A percentile compares a stretch with the other conserved stretches of the same genome.
These are phyloP conservation scores for Rattus rattus DNA, from an alignment of 2,113 vertebrate species.

Conservation along the genomic window DNA sequence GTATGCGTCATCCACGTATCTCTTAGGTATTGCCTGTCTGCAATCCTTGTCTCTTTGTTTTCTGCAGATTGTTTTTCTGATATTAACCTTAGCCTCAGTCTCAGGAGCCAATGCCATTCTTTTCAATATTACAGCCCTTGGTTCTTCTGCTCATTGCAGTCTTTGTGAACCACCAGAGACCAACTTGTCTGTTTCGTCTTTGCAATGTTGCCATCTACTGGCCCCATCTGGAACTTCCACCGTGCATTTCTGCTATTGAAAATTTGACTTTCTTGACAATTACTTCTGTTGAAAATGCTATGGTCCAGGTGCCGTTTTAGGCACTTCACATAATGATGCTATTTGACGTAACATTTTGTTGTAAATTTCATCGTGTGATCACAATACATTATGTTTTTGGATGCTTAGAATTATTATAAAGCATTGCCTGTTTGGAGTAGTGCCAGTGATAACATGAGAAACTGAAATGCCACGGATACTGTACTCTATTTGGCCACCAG, in stretches of 20 bases:
- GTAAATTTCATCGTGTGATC: background rate
- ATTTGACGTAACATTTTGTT: background rate
- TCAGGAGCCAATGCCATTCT: background rate
- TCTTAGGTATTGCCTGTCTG: background rate
- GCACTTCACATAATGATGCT: background rate
- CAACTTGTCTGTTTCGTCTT: background rate
- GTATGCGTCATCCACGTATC: background rate
- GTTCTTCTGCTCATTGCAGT: background rate
- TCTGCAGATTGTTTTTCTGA: background rate
- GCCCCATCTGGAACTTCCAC: background rate
- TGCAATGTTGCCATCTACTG: conserved; percentile 7
- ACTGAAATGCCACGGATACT: background rate
- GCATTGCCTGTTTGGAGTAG: background rate
- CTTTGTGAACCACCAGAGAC: background rate
- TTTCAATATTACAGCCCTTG: background rate
- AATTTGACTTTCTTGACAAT: background rate
- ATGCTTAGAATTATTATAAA: background rate
- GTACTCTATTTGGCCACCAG: background rate
- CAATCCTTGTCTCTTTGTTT: background rate
- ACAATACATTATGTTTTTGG: background rate
- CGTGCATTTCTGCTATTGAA: background rate
- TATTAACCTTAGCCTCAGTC: background rate
- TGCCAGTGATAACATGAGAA: background rate
- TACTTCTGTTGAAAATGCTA: background rate
- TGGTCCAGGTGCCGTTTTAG: background rate